phyloP scores from a whole-genome alignment of 2,797 vertebrate species.

The Chiroxiphia lanceolata region DNA sequence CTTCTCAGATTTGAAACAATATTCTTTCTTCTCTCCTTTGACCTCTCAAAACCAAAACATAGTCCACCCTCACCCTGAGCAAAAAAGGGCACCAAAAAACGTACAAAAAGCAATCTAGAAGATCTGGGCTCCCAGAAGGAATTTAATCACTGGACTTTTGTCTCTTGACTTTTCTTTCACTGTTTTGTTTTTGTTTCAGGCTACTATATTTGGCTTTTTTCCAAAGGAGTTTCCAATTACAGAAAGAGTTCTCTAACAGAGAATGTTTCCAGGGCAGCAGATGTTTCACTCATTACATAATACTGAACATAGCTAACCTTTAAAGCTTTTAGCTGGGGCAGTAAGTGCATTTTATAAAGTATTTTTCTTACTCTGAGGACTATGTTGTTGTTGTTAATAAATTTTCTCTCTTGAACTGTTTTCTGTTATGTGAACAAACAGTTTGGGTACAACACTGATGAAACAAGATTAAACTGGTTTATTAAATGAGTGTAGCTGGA shows the following conservation, averaged over 20 bases:
- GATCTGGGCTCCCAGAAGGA: neutral
- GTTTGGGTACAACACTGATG: neutral
- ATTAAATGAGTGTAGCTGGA: neutral
- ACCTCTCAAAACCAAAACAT: neutral
- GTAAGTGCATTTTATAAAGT: neutral
- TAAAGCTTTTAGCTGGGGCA: neutral
- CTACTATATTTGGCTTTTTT: constrained; percentile 49
- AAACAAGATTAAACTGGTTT: neutral
- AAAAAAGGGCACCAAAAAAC: neutral
- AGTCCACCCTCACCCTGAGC: accelerated
- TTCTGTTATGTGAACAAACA: neutral
- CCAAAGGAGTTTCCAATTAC: constrained; percentile 49
- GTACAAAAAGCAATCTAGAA: neutral
- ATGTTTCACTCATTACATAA: constrained; percentile 55
- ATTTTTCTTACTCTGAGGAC: neutral
- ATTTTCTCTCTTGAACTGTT: neutral
- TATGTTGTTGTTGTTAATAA: neutral
- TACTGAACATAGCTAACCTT: constrained; percentile 20
- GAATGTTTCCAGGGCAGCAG: constrained; percentile 59
- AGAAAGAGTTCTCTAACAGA: constrained; percentile 43
- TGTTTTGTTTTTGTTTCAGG: constrained; percentile 38
- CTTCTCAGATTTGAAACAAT: neutral
- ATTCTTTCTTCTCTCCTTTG: neutral
- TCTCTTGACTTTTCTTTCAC: neutral
- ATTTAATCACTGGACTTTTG: neutral